Base-by-base conservation (phyloP, 2,113 vertebrate species). In the Catharus fuscescens region DNA sequence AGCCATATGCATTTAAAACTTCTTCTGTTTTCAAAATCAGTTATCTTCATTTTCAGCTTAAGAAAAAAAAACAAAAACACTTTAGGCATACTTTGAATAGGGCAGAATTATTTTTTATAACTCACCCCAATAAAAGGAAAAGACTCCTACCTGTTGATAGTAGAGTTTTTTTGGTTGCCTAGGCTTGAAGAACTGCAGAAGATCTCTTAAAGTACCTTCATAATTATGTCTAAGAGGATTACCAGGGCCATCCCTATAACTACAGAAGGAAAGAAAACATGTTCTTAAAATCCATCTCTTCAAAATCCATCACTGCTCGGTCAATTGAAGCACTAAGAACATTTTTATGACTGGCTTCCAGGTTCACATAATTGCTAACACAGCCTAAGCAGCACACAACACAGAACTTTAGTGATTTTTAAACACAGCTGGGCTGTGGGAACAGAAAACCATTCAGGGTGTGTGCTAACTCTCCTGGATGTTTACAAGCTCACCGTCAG, bases 1-100 rank as follows among this genome's bases (percentile, higher is more conserved):
- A 99, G 98, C 99, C 99, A 99, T 98, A 99, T 99, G 98, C 99
- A 99, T 97, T 99, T 99, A 98, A 99, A 99, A 98, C 99, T 99
- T 97, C 99, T 98, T 97, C 99, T 98, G 98, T 99, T 99, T 97
- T 99, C 99, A 96, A 99, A 99, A 98, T 99, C 99, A 94, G 99
- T 99, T 96, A 99, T 99, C 98, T 99, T 99, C 99, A 99, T 99
- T 98, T 99, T 99, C 88, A 99, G 98, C 99, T 99, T 97, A 59
- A 95, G 62, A 78, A 83, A 92, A 6, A 47, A 61, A 61, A 80
- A 28, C 52, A 87, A 52, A 74, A 42, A 36, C 42, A 47, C 29
- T 89, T 97, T 80, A 97, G 94, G 84, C 12, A 67, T 3, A 53
- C 54, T 97, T 86, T 80, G 66, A 59, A 77, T 31, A 57, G 65